Base-by-base conservation (phyloP, 2,888 invertebrate genomes). In the Phengaris arion region DNA sequence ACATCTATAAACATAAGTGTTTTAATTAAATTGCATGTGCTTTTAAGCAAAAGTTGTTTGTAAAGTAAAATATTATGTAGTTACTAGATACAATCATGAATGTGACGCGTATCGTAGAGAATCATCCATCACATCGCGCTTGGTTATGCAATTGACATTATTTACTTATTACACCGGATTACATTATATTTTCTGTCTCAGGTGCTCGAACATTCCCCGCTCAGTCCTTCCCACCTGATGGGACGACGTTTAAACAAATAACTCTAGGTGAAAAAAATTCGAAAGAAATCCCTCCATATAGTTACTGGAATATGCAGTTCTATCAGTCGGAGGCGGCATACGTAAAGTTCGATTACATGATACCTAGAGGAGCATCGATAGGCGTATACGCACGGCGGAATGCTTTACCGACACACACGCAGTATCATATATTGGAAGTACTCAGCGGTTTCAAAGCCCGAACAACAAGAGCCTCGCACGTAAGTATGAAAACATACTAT, bases 271-370 rank as follows among this genome's bases (percentile, higher is more conserved):
- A 98, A 91, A 96, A 97, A 87, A 94, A 98, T 84, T 96, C 97
- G 84, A 96, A 97, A 92, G 96, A 97, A 93, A 97, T 99, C 86
- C 96, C 97, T 85, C 97, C 98, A 79, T 98, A 98, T 93, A 97
- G 98, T 87, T 98, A 98, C 91, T 98, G 98, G 98, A 98, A 98
- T 91, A 97, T 98, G 96, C 98, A 98, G 92, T 98, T 99, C 92
- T 98, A 97, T 92, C 98, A 98, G 91, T 97, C 97, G 78, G 97
- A 98, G 91, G 97, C 98, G 75, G 97, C 98, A 72, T 98, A 98
- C 91, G 97, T 99, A 75, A 97, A 97, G 87, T 98, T 99, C 88
- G 98, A 99, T 91, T 98, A 99, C 90, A 97, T 96, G 90, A 98
- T 98, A 85, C 97, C 98, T 2, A 94, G 98, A 79, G 98, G 98